Conservation (phyloP, 2,113 vertebrate species). For the Casuarius casuarius region DNA sequence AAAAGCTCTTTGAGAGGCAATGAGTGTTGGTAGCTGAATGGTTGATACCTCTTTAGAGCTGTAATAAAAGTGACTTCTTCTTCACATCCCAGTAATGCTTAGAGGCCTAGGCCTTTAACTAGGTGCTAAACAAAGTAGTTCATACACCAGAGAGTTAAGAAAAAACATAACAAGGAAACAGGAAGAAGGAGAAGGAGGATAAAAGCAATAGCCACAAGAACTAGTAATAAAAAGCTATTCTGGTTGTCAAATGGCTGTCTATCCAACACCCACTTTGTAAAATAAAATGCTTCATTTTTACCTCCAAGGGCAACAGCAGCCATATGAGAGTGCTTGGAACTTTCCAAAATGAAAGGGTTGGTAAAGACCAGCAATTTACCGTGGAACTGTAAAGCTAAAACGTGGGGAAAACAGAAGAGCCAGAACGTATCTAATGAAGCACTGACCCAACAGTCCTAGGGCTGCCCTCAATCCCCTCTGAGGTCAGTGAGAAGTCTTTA, state of each 20-base stretch:
- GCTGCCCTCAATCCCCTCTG: neutral
- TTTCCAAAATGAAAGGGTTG: neutral
- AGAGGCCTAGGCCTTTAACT: neutral
- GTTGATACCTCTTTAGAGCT: neutral
- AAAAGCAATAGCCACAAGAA: neutral
- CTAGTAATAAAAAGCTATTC: neutral
- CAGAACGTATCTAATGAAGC: neutral
- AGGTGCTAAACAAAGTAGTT: neutral
- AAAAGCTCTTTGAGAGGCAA: neutral
- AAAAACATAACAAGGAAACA: neutral
- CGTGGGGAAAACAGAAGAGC: neutral
- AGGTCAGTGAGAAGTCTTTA: neutral
- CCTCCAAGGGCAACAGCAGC: neutral
- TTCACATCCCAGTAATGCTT: neutral
- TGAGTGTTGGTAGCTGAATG: neutral
- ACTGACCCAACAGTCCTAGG: neutral
- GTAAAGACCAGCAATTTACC: neutral
- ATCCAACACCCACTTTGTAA: neutral
- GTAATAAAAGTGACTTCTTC: neutral
- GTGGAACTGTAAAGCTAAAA: constrained; percentile 18
- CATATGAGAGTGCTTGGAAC: neutral
- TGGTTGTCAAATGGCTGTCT: neutral
- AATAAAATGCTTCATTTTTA: neutral
- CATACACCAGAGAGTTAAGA: neutral
- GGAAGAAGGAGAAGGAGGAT: neutral